Evolutionary conservation across 2,888 invertebrate genomes (phyloP).

Genomic region (Amblyteles armatorius): DNA sequence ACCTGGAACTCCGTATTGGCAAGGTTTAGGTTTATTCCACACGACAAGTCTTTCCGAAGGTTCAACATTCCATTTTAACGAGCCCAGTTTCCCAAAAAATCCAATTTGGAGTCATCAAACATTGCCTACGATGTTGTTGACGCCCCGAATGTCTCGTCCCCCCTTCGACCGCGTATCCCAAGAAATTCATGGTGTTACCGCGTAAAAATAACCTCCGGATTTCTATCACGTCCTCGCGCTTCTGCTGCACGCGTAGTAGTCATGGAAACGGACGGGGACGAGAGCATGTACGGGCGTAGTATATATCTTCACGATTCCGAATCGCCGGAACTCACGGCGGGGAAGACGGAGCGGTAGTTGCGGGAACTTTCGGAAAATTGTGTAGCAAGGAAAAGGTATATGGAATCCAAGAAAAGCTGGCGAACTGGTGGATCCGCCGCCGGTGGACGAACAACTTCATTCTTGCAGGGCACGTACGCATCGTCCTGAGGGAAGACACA

Average conservation of each 20-base stretch:
- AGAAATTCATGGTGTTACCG: slow-evolving; percentile 50
- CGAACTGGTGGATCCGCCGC: slow-evolving; percentile 6
- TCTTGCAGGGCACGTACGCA: slow-evolving; percentile 78
- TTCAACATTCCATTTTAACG: not conserved
- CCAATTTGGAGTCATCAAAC: not conserved
- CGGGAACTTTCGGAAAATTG: slow-evolving; percentile 42
- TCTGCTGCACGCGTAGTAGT: slow-evolving; percentile 71
- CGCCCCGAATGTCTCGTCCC: not conserved
- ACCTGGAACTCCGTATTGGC: too few species aligned
- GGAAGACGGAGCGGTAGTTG: slow-evolving; percentile 69
- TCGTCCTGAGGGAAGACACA: slow-evolving; percentile 73
- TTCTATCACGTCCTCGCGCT: slow-evolving; percentile 26
- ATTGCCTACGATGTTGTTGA: slow-evolving; percentile 18
- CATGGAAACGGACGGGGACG: slow-evolving; percentile 79
- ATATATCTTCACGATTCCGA: slow-evolving; percentile 75
- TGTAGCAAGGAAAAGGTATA: slow-evolving; percentile 2
- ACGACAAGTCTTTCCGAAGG: not conserved
- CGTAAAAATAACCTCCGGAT: slow-evolving; percentile 47
- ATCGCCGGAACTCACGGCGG: slow-evolving; percentile 63
- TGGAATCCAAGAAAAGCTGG: slow-evolving; percentile 26
- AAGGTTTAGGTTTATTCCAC: too few species aligned
- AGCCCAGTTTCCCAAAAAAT: not conserved
- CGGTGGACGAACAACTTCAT: slow-evolving; percentile 61
- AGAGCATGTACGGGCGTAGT: slow-evolving; percentile 46
- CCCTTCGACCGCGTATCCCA: not conserved